phyloP scores from a whole-genome alignment of 1,140 invertebrate species.

The Drosophila repletoides region DNA sequence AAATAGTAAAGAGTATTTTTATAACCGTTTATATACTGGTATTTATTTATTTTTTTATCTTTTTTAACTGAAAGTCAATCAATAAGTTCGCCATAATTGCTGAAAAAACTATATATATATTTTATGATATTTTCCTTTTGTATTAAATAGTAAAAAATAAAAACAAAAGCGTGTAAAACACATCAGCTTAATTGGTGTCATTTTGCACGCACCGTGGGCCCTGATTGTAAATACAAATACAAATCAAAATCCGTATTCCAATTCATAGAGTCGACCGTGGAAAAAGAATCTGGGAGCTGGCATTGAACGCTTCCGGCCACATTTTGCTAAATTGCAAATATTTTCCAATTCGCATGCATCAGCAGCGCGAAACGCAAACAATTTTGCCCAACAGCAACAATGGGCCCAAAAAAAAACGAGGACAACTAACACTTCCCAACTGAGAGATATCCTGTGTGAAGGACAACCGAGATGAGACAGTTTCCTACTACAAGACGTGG shows the following conservation, averaged over 20 bases:
- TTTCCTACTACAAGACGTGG: too few species aligned
- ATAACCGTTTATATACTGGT: too few species aligned
- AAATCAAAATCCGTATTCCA: conserved; percentile 33
- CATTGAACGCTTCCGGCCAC: conserved; percentile 67
- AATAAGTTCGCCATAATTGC: too few species aligned
- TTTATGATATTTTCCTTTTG: not conserved
- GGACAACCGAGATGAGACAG: too few species aligned
- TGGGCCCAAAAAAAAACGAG: conserved; percentile 26
- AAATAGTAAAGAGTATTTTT: not conserved
- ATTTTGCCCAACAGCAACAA: conserved; percentile 68
- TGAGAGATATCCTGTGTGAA: not conserved
- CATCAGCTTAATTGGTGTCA: conserved; percentile 62
- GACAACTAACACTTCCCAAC: not conserved
- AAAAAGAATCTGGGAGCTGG: conserved; percentile 29
- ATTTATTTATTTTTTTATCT: too few species aligned
- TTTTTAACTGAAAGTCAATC: too few species aligned
- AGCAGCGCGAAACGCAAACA: conserved; percentile 73
- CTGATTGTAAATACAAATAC: conserved; percentile 27
- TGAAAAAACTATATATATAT: too few species aligned
- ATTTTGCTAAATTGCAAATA: conserved; percentile 81
- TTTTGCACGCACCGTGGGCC: conserved; percentile 60
- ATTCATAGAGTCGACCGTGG: conserved; percentile 38
- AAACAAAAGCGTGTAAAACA: conserved; percentile 13
- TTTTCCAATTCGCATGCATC: conserved; percentile 79
- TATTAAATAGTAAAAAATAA: not conserved